Conservation (phyloP, 2,797 vertebrate genomes). For the Poecilia wingei region DNA sequence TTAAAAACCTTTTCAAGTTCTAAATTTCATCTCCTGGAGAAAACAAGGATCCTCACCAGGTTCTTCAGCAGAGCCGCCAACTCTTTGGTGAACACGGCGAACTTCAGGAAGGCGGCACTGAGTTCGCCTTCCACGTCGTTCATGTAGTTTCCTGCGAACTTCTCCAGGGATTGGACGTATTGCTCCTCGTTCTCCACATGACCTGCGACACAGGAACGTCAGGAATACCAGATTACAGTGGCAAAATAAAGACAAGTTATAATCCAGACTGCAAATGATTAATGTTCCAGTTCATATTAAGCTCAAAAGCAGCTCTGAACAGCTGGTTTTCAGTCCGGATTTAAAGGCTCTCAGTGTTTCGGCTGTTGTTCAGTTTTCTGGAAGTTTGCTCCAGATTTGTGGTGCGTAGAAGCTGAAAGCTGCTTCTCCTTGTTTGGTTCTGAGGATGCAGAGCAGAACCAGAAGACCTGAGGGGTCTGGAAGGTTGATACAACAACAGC, state of each 20-base stretch:
- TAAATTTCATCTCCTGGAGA: neutral
- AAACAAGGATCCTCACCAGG: slow-evolving; percentile 83
- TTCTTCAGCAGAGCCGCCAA: slow-evolving; percentile 96
- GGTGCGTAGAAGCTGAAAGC: too few species aligned
- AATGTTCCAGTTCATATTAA: neutral
- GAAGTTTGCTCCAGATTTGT: too few species aligned
- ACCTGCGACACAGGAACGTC: slow-evolving; percentile 70
- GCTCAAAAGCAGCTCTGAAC: too few species aligned
- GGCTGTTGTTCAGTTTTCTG: too few species aligned
- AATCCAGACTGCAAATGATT: neutral
- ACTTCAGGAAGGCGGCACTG: slow-evolving; percentile 89
- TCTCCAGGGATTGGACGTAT: slow-evolving; percentile 91
- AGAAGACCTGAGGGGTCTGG: neutral
- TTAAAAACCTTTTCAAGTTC: neutral
- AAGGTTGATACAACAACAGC: neutral
- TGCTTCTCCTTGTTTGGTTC: neutral
- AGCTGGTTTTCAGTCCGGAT: too few species aligned
- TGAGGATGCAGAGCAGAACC: neutral
- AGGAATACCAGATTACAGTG: neutral
- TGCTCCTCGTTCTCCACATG: slow-evolving; percentile 96
- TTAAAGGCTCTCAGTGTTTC: too few species aligned
- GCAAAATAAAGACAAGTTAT: neutral
- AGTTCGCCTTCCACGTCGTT: slow-evolving; percentile 87
- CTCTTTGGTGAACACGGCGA: slow-evolving; percentile 92
- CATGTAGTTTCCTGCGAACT: slow-evolving; percentile 88